Conservation (phyloP, 64 coral and sea anemone genomes). For the Cladopsammia gracilis region DNA sequence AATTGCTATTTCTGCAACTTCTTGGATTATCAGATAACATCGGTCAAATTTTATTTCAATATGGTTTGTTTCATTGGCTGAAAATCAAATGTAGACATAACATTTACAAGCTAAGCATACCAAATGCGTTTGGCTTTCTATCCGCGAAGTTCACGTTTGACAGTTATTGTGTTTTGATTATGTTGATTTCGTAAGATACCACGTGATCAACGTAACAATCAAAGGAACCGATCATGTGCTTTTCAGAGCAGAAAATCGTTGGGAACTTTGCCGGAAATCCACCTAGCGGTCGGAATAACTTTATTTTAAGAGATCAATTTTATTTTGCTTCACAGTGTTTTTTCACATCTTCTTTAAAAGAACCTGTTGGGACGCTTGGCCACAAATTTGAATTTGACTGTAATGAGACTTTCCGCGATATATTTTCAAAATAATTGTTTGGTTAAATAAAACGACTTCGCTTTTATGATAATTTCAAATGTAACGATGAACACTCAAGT, state of each 20-base stretch:
- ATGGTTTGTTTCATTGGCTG: neutral
- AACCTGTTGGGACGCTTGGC: slow-evolving; percentile 92
- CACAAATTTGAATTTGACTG: slow-evolving; percentile 90
- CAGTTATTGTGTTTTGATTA: neutral
- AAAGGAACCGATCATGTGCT: neutral
- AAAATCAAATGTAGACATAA: neutral
- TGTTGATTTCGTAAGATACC: neutral
- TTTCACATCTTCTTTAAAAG: slow-evolving; percentile 67
- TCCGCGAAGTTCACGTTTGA: neutral
- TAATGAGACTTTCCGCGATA: neutral
- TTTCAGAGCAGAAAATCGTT: neutral
- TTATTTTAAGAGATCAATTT: neutral
- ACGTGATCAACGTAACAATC: neutral
- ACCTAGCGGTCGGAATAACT: neutral
- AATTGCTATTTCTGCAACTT: neutral
- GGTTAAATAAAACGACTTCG: neutral
- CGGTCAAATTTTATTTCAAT: neutral
- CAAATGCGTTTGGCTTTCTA: neutral
- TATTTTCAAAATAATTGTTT: neutral
- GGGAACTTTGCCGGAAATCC: neutral
- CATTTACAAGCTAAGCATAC: slow-evolving; percentile 13
- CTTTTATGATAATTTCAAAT: neutral
- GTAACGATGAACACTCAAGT: no score
- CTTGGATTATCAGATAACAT: neutral
- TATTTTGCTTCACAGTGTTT: slow-evolving; percentile 27